phyloP scores from a whole-genome alignment of 2,797 vertebrate genomes.

The Emydoidea blandingii region DNA sequence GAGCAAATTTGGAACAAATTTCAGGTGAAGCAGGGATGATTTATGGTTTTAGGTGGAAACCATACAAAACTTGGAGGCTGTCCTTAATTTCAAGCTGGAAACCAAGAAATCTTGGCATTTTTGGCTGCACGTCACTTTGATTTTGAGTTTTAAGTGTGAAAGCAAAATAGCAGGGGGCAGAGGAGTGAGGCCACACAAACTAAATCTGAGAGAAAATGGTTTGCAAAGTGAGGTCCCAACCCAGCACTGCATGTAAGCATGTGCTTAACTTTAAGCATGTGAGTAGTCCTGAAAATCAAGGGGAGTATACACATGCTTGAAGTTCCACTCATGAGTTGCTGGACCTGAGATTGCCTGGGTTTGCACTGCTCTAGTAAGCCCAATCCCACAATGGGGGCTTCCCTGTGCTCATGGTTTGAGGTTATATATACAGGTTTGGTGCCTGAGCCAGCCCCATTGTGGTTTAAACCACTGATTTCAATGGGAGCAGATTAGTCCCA shows the following conservation, averaged over 20 bases:
- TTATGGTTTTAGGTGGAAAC: slow-evolving; percentile 60
- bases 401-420: not conserved
- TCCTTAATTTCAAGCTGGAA: slow-evolving; percentile 40
- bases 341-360: not conserved
- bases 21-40: slow-evolving; percentile 55
- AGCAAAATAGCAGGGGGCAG: not conserved
- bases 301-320: fast-evolving
- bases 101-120: slow-evolving; percentile 43
- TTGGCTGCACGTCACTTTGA: slow-evolving; percentile 19
- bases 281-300: fast-evolving
- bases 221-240: not conserved
- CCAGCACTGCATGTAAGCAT: not conserved
- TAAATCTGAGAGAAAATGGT: not conserved
- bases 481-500: not conserved
- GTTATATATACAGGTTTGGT: not conserved
- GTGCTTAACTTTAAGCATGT: not conserved
- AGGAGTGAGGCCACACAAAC: not conserved
- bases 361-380: not conserved
- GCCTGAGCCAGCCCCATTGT: not conserved
- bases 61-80: slow-evolving; percentile 15
- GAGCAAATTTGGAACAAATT: slow-evolving; percentile 64
- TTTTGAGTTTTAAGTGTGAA: slow-evolving; percentile 22
- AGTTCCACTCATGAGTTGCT: fast-evolving
- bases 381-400: not conserved
- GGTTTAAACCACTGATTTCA: not conserved